Evolutionary conservation across 2,113 vertebrate genomes (phyloP), one percentile per base, ranked within the genome.

Genomic region (Narcine bancroftii): DNA sequence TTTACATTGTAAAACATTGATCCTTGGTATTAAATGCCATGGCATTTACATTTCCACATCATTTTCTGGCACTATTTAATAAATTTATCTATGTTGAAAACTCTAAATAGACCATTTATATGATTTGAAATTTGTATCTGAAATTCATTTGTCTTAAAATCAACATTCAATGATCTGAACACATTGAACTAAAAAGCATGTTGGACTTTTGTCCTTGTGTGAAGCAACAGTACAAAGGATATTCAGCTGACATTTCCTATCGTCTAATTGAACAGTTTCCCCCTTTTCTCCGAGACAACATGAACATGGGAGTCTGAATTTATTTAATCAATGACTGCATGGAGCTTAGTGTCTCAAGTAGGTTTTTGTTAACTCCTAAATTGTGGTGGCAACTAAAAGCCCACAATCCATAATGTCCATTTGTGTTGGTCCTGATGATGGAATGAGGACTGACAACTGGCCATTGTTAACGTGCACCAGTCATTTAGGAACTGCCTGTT

Each of bases 401-500:
- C 92, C 0, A 24, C 63, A 56, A 93, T 56, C 33, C 65, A 60
- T 47, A 42, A 83, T 56, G 94, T 42, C 3, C 50, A 19, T 19
- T 2, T 7, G 93, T 93, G 93, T 93, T 94, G 93, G 93, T 94
- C 94, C 92, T 93, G 93, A 92, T 93, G 93, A 93, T 92, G 69
- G 73, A 92, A 91, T 29, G 92, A 92, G 69, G 66, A 36, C 65
- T 42, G 63, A 45, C 39, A 45, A 92, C 36, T 42, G 9, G 2
- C 36, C 89, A 42, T 69, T 42, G 29, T 47, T 56, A 29, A 24
- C 26, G 63, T 39, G 60, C 39, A n/a, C 15, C 19, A 91, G 89
- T 36, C 69, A 69, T 53, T 92, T 39, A 33, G 53, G 45, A 83
- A 13, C 47, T 15, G 47, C 10, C 33, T 53, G 9, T 83, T 47